Conservation (phyloP, 2,888 invertebrate species). For the Cephus sareptanus region DNA sequence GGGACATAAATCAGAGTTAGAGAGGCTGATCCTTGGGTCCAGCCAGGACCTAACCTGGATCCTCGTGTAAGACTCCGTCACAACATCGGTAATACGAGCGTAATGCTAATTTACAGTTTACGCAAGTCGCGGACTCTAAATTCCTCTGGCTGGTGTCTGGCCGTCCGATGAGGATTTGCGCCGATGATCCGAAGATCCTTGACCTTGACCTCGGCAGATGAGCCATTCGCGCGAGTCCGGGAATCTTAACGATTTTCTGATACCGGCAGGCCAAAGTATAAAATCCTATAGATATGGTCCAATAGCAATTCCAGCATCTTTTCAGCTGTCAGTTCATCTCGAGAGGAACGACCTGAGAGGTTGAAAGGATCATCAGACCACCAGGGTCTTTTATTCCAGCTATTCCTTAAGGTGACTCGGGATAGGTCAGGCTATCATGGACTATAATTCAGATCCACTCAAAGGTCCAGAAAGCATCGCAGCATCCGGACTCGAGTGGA, state of each 20-base stretch:
- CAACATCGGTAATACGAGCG: slow-evolving; percentile 60
- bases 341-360: background rate
- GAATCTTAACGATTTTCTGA: background rate
- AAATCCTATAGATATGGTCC: background rate
- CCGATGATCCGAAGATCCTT: slow-evolving; percentile 20
- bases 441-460: slow-evolving; percentile 24
- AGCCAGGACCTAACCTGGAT: slow-evolving; percentile 32
- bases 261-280: background rate
- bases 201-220: slow-evolving; percentile 40
- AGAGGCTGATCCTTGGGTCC: slow-evolving; percentile 42
- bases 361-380: background rate
- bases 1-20: slow-evolving; percentile 56
- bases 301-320: background rate
- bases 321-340: background rate
- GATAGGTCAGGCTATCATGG: slow-evolving; percentile 22
- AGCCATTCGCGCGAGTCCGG: background rate
- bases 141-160: background rate
- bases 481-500: slow-evolving; percentile 7
- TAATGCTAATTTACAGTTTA: slow-evolving; percentile 64
- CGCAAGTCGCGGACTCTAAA: slow-evolving; percentile 25
- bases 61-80: slow-evolving; percentile 55
- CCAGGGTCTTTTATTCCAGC: background rate
- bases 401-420: background rate
- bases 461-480: slow-evolving; percentile 3
- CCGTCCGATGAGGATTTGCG: background rate